A percentile compares a stretch with the other conserved stretches of the same genome.
These are phyloP conservation scores for Ornithorhynchus anatinus DNA, from an alignment of 2,113 vertebrate species.

Conservation along the genomic window DNA sequence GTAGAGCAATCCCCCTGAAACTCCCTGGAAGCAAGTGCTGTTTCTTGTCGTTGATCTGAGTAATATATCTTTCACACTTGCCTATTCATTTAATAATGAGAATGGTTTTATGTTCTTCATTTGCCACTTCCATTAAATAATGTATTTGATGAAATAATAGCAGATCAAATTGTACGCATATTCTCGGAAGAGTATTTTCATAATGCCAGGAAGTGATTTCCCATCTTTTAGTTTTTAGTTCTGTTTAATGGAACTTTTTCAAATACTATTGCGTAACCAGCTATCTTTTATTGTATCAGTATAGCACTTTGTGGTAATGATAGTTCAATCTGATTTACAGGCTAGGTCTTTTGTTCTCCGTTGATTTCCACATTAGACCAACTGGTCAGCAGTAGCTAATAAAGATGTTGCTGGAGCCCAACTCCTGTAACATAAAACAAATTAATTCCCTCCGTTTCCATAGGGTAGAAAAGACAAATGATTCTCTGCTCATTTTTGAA, in stretches of 20 bases:
- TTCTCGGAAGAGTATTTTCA: slow-evolving; percentile 32
- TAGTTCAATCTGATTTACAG: slow-evolving; percentile 38
- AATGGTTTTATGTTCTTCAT: neutral
- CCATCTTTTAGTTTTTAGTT: slow-evolving; percentile 32
- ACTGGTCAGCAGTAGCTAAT: slow-evolving; percentile 57
- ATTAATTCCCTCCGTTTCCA: slow-evolving; percentile 50
- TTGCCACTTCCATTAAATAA: neutral
- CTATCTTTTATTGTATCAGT: slow-evolving; percentile 46
- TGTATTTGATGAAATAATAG: slow-evolving; percentile 28
- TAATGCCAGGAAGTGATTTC: slow-evolving; percentile 40
- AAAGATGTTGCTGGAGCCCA: slow-evolving; percentile 47
- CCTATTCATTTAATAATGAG: neutral
- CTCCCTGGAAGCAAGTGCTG: neutral
- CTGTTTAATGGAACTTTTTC: slow-evolving; percentile 48
- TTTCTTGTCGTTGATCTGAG: neutral
- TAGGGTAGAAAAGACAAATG: slow-evolving; percentile 63
- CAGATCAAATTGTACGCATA: slow-evolving; percentile 47
- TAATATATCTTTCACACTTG: neutral
- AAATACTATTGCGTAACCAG: slow-evolving; percentile 44
- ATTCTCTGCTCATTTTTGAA: slow-evolving; percentile 22
- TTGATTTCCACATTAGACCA: slow-evolving; percentile 54
- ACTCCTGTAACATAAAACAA: slow-evolving; percentile 49
- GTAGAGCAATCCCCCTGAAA: neutral
- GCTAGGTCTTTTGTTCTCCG: slow-evolving; percentile 45
- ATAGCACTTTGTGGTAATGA: slow-evolving; percentile 46